Base-by-base conservation (phyloP, 2,888 invertebrate genomes). In the Carterocephalus palaemon region DNA sequence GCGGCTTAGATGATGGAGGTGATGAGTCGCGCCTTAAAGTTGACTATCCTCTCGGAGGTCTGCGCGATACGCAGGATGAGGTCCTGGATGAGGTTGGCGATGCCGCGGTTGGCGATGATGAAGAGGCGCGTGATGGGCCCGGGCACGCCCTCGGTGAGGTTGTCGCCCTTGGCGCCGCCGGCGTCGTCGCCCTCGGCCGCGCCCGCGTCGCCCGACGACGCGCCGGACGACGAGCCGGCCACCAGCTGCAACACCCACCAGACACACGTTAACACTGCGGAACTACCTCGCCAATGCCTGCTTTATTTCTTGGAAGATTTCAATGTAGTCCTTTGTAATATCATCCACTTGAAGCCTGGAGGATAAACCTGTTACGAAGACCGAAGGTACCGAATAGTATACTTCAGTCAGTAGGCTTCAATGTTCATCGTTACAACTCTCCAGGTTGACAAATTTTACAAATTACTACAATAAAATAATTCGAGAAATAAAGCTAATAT, bases 11-110 rank as follows among this genome's bases (percentile, higher is more conserved):
- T 95, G 83, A 95, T 92, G 62, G 95, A 93, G 68, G 95, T 95
- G 82, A 95, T 93, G 70, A 95, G 89, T 88, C 95, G 92, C 76
- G 95, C 95, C 89, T 95, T 95, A 92, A 95, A 95, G 92, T 95
- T 95, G 71, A 95, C 95, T 88, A 95, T 92, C 83, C 94, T 91
- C 85, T 95, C 95, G 75, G 95, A 95, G 74, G 95, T 95, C 81
- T 95, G 94, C 48, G 95, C 95, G 78, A 95, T 89, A 79, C 95
- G 95, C 75, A 95, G 90, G 82, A 95, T 95, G 66, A 95, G 90
- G 84, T 95, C 95, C 81, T 95, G 95, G 62, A 95, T 90, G 62
- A 95, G 90, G 79, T 95, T 95, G 64, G 95, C 93, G 64, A 95
- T 90, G 58, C 95, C 95, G 60, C 95, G 89, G 82, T 95, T 95